phyloP scores from a whole-genome alignment of 2,113 vertebrate species.

The Porphyrio hochstetteri region DNA sequence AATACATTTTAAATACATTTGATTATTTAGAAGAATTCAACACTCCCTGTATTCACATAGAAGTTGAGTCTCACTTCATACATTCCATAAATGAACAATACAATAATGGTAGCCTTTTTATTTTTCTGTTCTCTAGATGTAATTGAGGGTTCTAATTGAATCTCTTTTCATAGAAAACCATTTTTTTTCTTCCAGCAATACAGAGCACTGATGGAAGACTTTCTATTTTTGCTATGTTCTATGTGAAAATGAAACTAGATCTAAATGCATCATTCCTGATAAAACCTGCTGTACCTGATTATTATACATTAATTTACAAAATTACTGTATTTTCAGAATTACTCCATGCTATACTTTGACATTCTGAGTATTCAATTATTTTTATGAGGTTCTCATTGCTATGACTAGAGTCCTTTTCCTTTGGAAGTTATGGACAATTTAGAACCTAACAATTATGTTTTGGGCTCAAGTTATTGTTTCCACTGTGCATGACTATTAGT shows the following conservation, averaged over 20 bases:
- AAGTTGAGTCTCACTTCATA: background rate
- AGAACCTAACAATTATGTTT: background rate
- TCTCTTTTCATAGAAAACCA: background rate
- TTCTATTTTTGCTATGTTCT: background rate
- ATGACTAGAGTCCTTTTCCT: background rate
- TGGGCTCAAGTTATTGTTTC: background rate
- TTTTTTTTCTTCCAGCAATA: background rate
- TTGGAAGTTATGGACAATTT: background rate
- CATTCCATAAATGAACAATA: background rate
- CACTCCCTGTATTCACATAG: background rate
- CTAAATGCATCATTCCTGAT: background rate
- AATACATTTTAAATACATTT: background rate
- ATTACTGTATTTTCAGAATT: background rate
- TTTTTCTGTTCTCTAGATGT: background rate
- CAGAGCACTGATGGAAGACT: background rate
- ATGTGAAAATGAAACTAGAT: background rate
- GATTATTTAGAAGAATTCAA: background rate
- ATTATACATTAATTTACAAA: background rate
- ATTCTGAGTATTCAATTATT: background rate
- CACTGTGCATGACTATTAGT: background rate
- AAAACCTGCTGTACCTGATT: background rate
- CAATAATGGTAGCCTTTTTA: background rate
- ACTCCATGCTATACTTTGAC: background rate
- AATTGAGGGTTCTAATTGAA: background rate
- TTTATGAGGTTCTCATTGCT: background rate